These are phyloP conservation scores for Neelides sp. DNA, from an alignment of 1,140 invertebrate species.

Conservation along the genomic window DNA sequence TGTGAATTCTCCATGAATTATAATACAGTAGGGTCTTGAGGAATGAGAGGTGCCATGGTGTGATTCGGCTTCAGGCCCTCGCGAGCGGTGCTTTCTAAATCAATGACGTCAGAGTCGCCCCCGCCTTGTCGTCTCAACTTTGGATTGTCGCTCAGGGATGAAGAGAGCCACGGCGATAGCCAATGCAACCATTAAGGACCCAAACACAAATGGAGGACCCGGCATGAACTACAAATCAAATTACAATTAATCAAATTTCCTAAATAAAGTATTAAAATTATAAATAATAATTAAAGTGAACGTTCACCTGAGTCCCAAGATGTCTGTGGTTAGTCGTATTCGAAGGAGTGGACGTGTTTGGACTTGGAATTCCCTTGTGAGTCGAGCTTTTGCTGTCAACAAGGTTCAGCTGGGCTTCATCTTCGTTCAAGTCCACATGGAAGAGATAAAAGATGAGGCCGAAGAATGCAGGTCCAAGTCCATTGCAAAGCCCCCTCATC, in stretches of 20 bases:
- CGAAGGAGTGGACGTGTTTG: background rate
- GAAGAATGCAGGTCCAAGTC: constrained; percentile 87
- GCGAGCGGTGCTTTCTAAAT: constrained; percentile 31
- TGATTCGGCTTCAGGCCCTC: constrained; percentile 34
- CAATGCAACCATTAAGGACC: constrained; percentile 87
- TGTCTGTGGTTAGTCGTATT: constrained; percentile 14
- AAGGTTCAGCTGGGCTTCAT: constrained; percentile 32
- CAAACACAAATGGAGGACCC: constrained; percentile 99
- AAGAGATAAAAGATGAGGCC: constrained; percentile 98
- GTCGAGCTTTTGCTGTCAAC: constrained; percentile 7
- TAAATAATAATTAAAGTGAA: background rate
- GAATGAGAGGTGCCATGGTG: constrained; percentile 58
- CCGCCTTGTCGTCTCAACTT: constrained; percentile 32
- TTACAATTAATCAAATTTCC: constrained; percentile 15
- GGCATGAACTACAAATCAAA: constrained; percentile 59
- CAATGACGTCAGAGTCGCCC: constrained; percentile 29
- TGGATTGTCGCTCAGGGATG: constrained; percentile 59
- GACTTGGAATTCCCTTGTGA: constrained; percentile 26
- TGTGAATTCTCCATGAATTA: constrained; percentile 7
- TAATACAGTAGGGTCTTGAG: constrained; percentile 44
- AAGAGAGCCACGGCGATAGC: constrained; percentile 84
- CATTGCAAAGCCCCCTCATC: constrained; percentile 84
- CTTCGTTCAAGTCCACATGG: constrained; percentile 88
- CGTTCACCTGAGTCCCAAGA: background rate
- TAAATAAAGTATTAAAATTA: background rate